Base-by-base conservation (phyloP, 2,113 vertebrate genomes). In the Calonectris borealis region DNA sequence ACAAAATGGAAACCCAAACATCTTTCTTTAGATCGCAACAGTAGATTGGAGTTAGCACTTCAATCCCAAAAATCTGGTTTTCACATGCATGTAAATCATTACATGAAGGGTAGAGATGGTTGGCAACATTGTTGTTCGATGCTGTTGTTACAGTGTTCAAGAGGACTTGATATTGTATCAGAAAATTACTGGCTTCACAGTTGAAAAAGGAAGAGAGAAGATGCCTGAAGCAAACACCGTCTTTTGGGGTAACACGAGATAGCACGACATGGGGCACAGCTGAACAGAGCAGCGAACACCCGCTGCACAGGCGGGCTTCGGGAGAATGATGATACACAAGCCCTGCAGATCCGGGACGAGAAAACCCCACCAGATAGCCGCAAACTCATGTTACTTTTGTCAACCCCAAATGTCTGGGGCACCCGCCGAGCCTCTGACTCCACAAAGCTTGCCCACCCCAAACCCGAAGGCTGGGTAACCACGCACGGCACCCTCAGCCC, bases 401-500 rank as follows among this genome's bases (percentile, higher is more conserved):
- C 21, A 85, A 13, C 6, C 24, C 9, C 6, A 69, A 87, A 65
- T 3, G 1, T 7, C 69, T 26, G 8, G n/a, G 27, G 57, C 31
- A 64, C 5, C 61, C 38, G 42, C 44, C 32, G 54, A 85, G 17
- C 40, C 61, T 62, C 36, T 6, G 20, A 75, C 10, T 4, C 54
- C 26, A 44, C 26, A 65, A 38, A 51, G 16, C 25, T 70, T 3
- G 10, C 31, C 19, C 11, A 46, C 0, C 6, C 34, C 42, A 55
- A 54, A 82, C 38, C 10, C 19, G 38, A 78, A 64, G 51, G 11
- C 34, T 77, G n/a, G 55, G 73, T 29, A 73, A 46, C 44, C 9
- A 22, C 0, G 0, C 9, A 31, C 4, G 5, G 40, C 44, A 62
- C 54, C 29, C 31, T 83, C 19, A 40, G 1, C 15, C 17, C 21